phyloP scores from a whole-genome alignment of 2,113 vertebrate species.

The Pontoporia blainvillei region DNA sequence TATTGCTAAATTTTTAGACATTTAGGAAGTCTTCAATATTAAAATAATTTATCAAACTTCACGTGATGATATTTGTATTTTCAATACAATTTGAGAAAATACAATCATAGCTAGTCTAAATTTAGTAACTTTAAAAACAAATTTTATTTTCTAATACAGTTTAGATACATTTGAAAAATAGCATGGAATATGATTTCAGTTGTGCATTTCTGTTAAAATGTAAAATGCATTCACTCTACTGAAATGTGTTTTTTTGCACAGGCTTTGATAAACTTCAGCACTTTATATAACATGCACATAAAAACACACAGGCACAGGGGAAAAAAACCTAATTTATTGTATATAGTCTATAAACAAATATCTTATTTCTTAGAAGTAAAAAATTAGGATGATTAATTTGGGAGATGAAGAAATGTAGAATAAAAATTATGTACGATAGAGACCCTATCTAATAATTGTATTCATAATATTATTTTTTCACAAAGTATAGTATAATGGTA shows the following conservation, averaged over 20 bases:
- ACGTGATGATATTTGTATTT: background rate
- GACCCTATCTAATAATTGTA: background rate
- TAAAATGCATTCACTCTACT: background rate
- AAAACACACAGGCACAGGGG: background rate
- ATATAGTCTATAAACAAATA: background rate
- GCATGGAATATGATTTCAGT: background rate
- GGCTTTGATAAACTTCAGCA: background rate
- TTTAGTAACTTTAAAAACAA: background rate
- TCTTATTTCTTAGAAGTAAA: background rate
- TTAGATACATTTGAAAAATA: background rate
- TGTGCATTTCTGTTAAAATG: background rate
- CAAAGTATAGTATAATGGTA: background rate
- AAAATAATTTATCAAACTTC: background rate
- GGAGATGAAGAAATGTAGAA: background rate
- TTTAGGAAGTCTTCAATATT: background rate
- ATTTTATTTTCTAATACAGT: background rate
- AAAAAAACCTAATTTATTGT: background rate
- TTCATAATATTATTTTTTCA: background rate
- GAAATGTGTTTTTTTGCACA: background rate
- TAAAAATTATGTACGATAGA: background rate
- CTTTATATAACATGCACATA: background rate
- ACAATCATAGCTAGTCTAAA: background rate
- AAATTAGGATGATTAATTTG: background rate
- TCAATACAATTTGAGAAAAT: background rate
- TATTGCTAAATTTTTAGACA: background rate